These are phyloP conservation scores for Neoscelio sp. DNA, from an alignment of 2,888 invertebrate species.

Conservation along the genomic window DNA sequence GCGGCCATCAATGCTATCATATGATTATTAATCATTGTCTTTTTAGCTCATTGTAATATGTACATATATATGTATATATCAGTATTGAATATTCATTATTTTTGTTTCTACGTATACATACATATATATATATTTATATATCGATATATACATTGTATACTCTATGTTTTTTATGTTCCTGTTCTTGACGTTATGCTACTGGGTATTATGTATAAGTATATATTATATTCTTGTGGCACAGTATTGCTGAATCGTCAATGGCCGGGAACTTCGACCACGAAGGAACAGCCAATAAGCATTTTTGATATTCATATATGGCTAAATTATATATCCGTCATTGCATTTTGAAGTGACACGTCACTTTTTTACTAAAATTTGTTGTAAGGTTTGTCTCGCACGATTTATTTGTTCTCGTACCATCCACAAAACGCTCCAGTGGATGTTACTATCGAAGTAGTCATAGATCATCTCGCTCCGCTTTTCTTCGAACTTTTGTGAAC, in stretches of 20 bases:
- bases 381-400: conserved; percentile 53
- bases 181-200: conserved; percentile 68
- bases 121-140: conserved; percentile 57
- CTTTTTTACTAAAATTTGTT: conserved; percentile 47
- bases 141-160: conserved; percentile 56
- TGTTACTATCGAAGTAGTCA: not conserved
- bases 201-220: conserved; percentile 65
- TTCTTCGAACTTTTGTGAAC: not conserved
- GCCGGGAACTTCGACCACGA: conserved; percentile 73
- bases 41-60: conserved; percentile 72
- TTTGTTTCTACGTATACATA: no score
- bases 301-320: conserved; percentile 58
- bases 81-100: conserved; percentile 60
- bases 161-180: conserved; percentile 67
- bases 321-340: conserved; percentile 50
- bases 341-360: conserved; percentile 57
- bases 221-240: conserved; percentile 74
- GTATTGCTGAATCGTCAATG: conserved; percentile 70
- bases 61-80: conserved; percentile 62
- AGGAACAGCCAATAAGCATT: conserved; percentile 63
- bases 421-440: conserved; percentile 39
- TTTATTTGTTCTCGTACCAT: conserved; percentile 22
- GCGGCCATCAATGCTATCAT: conserved; percentile 78
- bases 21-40: conserved; percentile 69
- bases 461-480: not conserved